Conservation (phyloP, 2,888 invertebrate species). For the Electrophaes corylata region DNA sequence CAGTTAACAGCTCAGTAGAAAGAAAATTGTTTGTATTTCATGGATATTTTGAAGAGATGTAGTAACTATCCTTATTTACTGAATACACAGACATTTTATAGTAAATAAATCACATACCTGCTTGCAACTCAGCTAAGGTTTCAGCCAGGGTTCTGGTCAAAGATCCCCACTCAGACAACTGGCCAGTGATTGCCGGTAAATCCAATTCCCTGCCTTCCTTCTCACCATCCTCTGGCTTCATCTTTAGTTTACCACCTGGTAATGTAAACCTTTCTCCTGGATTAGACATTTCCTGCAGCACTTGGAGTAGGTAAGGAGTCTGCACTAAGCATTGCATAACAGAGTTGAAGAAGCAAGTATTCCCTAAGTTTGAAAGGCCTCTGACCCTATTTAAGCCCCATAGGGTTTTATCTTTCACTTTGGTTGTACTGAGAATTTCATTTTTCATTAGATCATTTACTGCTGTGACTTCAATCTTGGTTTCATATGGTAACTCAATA, state of each 20-base stretch:
- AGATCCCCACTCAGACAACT: conserved; percentile 87
- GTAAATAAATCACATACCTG: conserved; percentile 54
- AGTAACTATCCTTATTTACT: background rate
- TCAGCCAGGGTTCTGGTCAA: conserved; percentile 88
- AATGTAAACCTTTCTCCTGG: conserved; percentile 88
- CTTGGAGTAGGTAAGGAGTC: conserved; percentile 90
- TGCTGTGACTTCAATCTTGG: conserved; percentile 57
- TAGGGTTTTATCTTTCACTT: conserved; percentile 68
- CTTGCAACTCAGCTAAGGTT: conserved; percentile 88
- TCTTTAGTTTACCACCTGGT: conserved; percentile 88
- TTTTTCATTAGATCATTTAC: conserved; percentile 55
- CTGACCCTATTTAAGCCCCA: conserved; percentile 84
- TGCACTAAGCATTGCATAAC: conserved; percentile 96
- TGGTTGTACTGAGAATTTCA: conserved; percentile 45
- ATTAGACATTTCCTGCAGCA: conserved; percentile 87
- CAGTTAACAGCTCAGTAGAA: too few species aligned
- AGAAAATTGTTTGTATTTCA: too few species aligned
- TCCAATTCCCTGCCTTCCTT: conserved; percentile 81
- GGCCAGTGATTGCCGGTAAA: conserved; percentile 86
- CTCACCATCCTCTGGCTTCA: conserved; percentile 64
- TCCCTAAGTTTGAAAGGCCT: conserved; percentile 96
- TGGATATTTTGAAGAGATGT: too few species aligned
- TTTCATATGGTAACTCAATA: conserved; percentile 63
- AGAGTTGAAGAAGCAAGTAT: conserved; percentile 98
- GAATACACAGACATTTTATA: background rate